A percentile compares a stretch with the other conserved stretches of the same genome.
phyloP scores from a whole-genome alignment of 2,888 invertebrate genomes.

The Agrochola lota region DNA sequence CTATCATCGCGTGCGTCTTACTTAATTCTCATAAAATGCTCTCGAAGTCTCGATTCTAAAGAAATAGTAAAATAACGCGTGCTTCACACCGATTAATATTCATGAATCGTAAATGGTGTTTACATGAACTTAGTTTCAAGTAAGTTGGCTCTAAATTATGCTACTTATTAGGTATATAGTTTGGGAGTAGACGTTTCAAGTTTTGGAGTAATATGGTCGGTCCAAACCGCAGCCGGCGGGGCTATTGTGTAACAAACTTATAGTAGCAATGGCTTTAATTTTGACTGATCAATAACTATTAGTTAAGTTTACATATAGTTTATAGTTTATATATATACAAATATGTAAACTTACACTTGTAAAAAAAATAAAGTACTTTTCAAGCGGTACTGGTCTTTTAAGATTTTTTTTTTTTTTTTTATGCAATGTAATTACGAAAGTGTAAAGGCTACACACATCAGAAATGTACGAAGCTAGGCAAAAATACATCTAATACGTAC shows the following conservation, averaged over 20 bases:
- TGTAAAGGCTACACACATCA: not conserved
- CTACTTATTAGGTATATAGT: constrained; percentile 1
- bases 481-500: constrained; percentile 16
- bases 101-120: constrained; percentile 35
- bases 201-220: not conserved
- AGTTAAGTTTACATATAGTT: no score
- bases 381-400: no score
- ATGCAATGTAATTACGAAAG: no score
- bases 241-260: no score
- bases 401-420: no score
- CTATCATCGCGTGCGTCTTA: not conserved
- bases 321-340: no score
- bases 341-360: no score
- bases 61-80: constrained; percentile 5
- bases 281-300: no score
- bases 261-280: no score
- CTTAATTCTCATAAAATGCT: not conserved
- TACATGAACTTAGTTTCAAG: constrained; percentile 20
- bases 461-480: not conserved
- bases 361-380: no score
- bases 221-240: not conserved
- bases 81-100: constrained; percentile 26
- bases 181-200: constrained; percentile 5
- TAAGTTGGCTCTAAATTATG: constrained; percentile 17
- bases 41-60: not conserved